Conservation (phyloP, 2,888 invertebrate species). For the Orthosia gracilis region DNA sequence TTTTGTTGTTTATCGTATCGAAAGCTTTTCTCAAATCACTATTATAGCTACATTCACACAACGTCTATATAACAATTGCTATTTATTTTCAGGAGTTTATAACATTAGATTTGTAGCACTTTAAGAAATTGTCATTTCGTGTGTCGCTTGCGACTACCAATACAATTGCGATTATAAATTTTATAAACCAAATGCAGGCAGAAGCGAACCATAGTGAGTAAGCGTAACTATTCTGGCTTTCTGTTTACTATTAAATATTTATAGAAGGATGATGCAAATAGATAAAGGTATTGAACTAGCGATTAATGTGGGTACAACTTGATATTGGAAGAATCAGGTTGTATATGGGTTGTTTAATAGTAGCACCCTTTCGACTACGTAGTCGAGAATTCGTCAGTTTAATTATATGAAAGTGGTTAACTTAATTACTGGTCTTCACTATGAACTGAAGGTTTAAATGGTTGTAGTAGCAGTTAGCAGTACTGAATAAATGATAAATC, state of each 20-base stretch:
- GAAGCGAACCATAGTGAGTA: slow-evolving; percentile 15
- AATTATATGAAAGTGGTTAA: slow-evolving; percentile 16
- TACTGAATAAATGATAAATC: slow-evolving; percentile 19
- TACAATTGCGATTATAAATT: background rate
- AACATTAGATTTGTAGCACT: slow-evolving; percentile 53
- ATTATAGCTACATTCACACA: background rate
- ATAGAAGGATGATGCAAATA: background rate
- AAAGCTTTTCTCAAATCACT: background rate
- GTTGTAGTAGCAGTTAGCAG: background rate
- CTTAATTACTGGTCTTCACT: slow-evolving; percentile 19
- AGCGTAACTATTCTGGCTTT: background rate
- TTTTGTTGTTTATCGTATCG: background rate
- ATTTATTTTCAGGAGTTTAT: background rate
- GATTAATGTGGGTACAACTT: background rate
- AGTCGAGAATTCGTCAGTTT: slow-evolving; percentile 3
- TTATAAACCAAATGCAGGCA: slow-evolving; percentile 2
- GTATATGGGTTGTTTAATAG: background rate
- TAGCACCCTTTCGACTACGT: background rate
- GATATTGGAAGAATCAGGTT: background rate
- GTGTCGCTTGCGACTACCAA: slow-evolving; percentile 14
- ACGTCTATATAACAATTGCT: background rate
- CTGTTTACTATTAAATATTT: background rate
- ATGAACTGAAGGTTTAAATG: background rate
- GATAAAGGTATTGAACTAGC: background rate
- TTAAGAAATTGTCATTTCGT: slow-evolving; percentile 64